These are phyloP conservation scores for Paelopatides confundens DNA, from an alignment of 53 echinoderm and acorn worm species.

Conservation along the genomic window DNA sequence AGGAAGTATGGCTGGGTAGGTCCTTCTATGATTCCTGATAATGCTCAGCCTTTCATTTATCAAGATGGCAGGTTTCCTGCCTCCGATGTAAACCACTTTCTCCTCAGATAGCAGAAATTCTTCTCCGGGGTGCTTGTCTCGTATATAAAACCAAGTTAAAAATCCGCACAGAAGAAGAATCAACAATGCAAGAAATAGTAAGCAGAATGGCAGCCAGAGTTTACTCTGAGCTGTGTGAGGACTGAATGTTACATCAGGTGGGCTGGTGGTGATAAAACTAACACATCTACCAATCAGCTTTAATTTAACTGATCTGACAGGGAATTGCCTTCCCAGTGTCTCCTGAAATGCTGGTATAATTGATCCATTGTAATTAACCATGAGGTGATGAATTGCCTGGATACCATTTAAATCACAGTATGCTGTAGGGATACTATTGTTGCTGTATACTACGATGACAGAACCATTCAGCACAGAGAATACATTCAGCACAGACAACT, in stretches of 20 bases:
- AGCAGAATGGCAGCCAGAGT: background rate
- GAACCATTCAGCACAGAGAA: constrained; percentile 72
- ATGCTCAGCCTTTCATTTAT: constrained; percentile 62
- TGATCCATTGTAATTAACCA: constrained; percentile 58
- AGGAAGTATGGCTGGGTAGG: constrained; percentile 65
- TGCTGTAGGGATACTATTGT: constrained; percentile 54
- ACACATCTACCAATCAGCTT: constrained; percentile 55
- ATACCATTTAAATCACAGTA: constrained; percentile 63
- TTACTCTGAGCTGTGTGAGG: background rate
- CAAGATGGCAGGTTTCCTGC: constrained; percentile 72
- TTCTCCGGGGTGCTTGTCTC: constrained; percentile 67
- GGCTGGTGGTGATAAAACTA: background rate
- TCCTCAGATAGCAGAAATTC: constrained; percentile 74
- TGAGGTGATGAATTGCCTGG: constrained; percentile 1
- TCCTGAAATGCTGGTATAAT: constrained; percentile 25
- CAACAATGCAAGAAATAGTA: constrained; percentile 34
- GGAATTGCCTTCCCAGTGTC: constrained; percentile 38
- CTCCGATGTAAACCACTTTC: constrained; percentile 61
- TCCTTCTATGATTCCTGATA: constrained; percentile 22
- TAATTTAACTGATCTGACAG: constrained; percentile 30
- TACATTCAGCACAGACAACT: constrained; percentile 47
- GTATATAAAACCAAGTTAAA: constrained; percentile 54
- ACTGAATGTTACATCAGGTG: constrained; percentile 32
- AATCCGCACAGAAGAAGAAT: constrained; percentile 53
- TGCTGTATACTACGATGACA: constrained; percentile 59